Conservation (phyloP, 1,140 invertebrate genomes). For the Protaetia brevitarsis region DNA sequence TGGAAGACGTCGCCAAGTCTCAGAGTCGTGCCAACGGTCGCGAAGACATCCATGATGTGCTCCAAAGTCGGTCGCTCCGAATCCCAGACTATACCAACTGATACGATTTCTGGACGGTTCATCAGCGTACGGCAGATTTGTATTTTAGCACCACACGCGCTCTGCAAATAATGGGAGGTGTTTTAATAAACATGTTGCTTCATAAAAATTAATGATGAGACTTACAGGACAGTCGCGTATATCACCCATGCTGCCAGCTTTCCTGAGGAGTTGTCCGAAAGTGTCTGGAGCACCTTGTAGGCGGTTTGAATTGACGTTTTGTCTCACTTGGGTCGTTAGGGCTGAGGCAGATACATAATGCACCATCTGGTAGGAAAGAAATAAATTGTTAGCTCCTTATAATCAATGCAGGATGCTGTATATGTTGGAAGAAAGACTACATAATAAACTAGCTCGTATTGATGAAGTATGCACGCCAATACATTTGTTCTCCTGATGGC, state of each 20-base stretch:
- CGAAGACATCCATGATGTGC: constrained; percentile 88
- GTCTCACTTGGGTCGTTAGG: constrained; percentile 73
- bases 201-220: no score
- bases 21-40: constrained; percentile 80
- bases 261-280: constrained; percentile 83
- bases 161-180: constrained; percentile 65
- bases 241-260: constrained; percentile 89
- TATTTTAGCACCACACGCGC: constrained; percentile 87
- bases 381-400: no score
- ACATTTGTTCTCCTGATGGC: no score
- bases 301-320: constrained; percentile 48
- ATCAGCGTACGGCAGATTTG: constrained; percentile 85
- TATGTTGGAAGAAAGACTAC: no score
- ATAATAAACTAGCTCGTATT: no score
- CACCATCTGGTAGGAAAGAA: constrained; percentile 72
- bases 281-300: constrained; percentile 59
- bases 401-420: no score
- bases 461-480: no score
- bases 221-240: constrained; percentile 92
- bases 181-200: no score
- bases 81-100: constrained; percentile 95
- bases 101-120: constrained; percentile 91
- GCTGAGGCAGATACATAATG: constrained; percentile 94
- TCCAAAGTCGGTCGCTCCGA: constrained; percentile 86
- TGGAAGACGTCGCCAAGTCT: constrained; percentile 86